phyloP scores from a whole-genome alignment of 2,888 invertebrate species.

The Erebia aethiops region DNA sequence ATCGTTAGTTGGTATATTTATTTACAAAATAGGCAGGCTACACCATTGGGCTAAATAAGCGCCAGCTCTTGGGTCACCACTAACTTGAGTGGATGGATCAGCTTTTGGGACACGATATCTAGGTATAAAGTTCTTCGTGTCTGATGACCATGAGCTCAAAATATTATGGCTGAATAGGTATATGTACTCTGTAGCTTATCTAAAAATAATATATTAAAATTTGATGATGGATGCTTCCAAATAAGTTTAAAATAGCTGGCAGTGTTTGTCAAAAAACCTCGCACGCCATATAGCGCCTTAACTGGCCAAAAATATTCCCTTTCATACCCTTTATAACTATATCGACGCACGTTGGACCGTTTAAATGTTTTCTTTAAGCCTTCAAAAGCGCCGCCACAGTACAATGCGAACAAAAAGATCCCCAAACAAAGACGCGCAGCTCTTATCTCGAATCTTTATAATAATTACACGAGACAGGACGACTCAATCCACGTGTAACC shows the following conservation, averaged over 20 bases:
- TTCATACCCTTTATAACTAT: slow-evolving; percentile 38
- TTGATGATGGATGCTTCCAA: background rate
- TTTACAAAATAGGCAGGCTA: too few relatives aligned
- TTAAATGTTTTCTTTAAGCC: slow-evolving; percentile 39
- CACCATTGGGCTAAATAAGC: too few relatives aligned
- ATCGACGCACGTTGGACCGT: slow-evolving; percentile 33
- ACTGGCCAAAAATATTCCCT: slow-evolving; percentile 17
- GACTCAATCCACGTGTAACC: slow-evolving; percentile 64
- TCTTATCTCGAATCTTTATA: slow-evolving; percentile 77
- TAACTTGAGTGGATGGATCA: too few relatives aligned
- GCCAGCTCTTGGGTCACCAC: too few relatives aligned
- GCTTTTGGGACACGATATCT: too few relatives aligned
- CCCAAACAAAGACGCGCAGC: slow-evolving; percentile 58
- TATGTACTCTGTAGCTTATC: too few relatives aligned
- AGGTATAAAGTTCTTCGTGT: too few relatives aligned
- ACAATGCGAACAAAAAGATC: slow-evolving; percentile 44
- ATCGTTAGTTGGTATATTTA: too few relatives aligned
- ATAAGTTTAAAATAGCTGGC: background rate
- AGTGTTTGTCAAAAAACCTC: background rate
- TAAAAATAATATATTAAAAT: background rate
- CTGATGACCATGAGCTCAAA: too few relatives aligned
- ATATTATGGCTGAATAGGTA: too few relatives aligned
- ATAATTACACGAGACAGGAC: slow-evolving; percentile 76
- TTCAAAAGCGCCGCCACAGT: slow-evolving; percentile 38
- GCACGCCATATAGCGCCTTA: background rate